These are phyloP conservation scores for Temnothorax longispinosus DNA, from an alignment of 1,140 invertebrate species.

Conservation along the genomic window DNA sequence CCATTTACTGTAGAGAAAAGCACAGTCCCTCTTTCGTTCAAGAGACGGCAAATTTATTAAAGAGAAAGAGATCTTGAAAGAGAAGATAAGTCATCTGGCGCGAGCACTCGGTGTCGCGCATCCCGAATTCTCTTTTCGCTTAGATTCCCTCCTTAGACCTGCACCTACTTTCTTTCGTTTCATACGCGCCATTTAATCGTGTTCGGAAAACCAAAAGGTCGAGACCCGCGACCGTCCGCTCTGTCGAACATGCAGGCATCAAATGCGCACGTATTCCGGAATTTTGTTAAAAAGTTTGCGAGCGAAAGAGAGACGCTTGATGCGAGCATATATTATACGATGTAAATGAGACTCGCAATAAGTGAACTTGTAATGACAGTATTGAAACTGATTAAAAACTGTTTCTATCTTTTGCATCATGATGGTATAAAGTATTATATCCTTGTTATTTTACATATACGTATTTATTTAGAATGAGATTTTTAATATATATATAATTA, in stretches of 20 bases:
- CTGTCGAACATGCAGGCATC: too few relatives aligned
- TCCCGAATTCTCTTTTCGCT: neutral
- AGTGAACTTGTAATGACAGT: neutral
- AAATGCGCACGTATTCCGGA: neutral
- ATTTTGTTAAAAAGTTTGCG: conserved; percentile 19
- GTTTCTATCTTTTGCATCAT: neutral
- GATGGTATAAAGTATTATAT: neutral
- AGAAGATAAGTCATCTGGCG: neutral
- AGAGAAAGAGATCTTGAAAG: conserved; percentile 28
- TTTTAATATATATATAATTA: neutral
- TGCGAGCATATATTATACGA: neutral
- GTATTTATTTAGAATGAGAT: neutral
- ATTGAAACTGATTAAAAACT: neutral
- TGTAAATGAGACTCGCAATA: neutral
- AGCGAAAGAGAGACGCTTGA: neutral
- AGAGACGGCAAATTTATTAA: conserved; percentile 25
- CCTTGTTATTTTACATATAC: neutral
- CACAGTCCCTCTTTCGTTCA: neutral
- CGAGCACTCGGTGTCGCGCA: neutral
- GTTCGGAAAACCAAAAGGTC: conserved; percentile 9
- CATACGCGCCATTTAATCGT: conserved; percentile 35
- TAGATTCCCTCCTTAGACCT: neutral
- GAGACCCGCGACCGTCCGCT: neutral
- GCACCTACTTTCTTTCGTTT: neutral
- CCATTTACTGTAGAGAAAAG: neutral